Evolutionary conservation across 2,888 invertebrate genomes (phyloP).

Genomic region (Heteropelma amictum): DNA sequence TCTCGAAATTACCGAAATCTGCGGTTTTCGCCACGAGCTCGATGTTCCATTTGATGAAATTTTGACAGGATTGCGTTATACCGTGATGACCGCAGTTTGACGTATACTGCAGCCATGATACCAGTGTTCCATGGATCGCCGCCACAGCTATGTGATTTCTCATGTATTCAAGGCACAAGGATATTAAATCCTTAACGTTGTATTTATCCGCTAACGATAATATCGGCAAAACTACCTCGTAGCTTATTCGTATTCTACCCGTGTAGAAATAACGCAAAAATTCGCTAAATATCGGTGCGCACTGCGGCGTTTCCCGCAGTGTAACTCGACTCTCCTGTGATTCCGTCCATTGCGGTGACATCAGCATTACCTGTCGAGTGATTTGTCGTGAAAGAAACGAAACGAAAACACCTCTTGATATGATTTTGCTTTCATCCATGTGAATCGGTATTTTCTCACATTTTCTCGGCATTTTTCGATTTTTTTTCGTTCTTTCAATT

Average conservation of each 20-base stretch:
- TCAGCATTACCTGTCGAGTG: conserved; percentile 93
- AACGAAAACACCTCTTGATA: too few species aligned
- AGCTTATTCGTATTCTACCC: conserved; percentile 91
- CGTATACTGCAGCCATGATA: conserved; percentile 95
- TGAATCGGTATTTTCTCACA: too few species aligned
- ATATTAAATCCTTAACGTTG: conserved; percentile 93
- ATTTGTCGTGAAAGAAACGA: too few species aligned
- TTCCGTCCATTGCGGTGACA: conserved; percentile 96
- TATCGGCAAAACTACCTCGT: conserved; percentile 91
- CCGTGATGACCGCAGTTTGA: conserved; percentile 88
- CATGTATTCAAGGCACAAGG: conserved; percentile 93
- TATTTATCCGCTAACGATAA: conserved; percentile 96
- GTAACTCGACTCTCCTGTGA: conserved; percentile 91
- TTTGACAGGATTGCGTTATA: conserved; percentile 87
- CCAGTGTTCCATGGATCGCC: conserved; percentile 88
- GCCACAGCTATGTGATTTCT: conserved; percentile 91
- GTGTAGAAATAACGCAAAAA: conserved; percentile 95
- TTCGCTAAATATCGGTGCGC: conserved; percentile 90
- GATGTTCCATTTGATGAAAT: conserved; percentile 94
- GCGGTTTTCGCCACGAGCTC: conserved; percentile 88
- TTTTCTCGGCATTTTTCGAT: too few species aligned
- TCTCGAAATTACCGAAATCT: conserved; percentile 90
- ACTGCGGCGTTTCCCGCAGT: conserved; percentile 91
- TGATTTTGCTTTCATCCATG: too few species aligned
- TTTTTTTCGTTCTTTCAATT: too few species aligned